These are phyloP conservation scores for Heteractis magnifica DNA, from an alignment of 92 coral and sea anemone species.

Conservation along the genomic window DNA sequence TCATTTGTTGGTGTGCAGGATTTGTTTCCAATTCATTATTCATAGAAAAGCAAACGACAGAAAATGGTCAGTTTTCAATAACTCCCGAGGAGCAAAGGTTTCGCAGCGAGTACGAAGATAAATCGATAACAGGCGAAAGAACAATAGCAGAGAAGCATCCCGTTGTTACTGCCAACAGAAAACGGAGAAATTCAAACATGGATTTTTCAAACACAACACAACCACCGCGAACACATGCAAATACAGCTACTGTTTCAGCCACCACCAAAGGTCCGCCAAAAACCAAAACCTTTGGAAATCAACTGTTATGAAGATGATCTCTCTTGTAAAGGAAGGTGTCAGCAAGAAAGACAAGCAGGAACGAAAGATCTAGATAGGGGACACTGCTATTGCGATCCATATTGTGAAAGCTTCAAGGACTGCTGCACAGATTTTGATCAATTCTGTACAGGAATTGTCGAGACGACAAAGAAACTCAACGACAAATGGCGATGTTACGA, in stretches of 20 bases:
- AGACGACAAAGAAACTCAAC: neutral
- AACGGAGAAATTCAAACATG: neutral
- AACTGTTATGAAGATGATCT: neutral
- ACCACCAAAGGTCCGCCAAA: neutral
- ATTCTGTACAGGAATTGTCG: slow-evolving; percentile 12
- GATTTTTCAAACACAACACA: neutral
- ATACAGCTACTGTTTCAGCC: neutral
- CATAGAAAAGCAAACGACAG: neutral
- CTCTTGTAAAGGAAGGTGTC: neutral
- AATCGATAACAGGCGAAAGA: neutral
- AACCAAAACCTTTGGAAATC: neutral
- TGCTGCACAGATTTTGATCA: slow-evolving; percentile 25
- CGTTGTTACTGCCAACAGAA: neutral
- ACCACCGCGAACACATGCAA: neutral
- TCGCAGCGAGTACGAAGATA: neutral
- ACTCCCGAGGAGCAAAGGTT: neutral
- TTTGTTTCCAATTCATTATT: neutral
- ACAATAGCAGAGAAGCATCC: neutral
- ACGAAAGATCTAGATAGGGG: neutral
- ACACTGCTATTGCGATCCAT: neutral
- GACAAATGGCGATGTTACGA: slow-evolving; percentile 10
- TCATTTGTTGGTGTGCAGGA: neutral
- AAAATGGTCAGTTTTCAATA: neutral
- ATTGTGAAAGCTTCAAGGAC: slow-evolving; percentile 12
- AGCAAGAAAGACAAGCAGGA: neutral